Conservation (phyloP, 2,888 invertebrate genomes). For the Brachyptera putata region DNA sequence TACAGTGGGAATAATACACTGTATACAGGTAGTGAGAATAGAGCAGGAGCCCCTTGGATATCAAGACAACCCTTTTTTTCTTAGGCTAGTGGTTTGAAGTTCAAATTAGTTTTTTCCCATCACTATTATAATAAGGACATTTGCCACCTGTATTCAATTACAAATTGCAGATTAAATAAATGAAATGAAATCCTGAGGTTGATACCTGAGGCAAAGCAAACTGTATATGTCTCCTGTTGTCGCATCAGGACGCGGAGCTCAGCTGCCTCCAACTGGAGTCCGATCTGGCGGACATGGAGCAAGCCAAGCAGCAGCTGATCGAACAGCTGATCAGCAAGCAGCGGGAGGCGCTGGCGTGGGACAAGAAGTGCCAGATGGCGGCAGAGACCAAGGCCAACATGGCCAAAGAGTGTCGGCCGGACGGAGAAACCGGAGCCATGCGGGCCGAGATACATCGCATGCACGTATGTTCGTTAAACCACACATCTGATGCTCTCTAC, state of each 20-base stretch:
- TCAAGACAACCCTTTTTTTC: too few species aligned
- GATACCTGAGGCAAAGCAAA: too few species aligned
- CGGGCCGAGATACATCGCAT: slow-evolving; percentile 77
- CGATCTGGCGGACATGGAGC: slow-evolving; percentile 61
- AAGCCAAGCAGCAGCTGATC: slow-evolving; percentile 60
- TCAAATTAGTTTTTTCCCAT: too few species aligned
- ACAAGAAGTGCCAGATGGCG: slow-evolving; percentile 69
- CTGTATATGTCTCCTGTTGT: too few species aligned
- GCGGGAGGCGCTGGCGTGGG: slow-evolving; percentile 73
- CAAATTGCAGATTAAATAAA: too few species aligned
- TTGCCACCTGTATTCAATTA: too few species aligned
- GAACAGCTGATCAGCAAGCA: slow-evolving; percentile 59
- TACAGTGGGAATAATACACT: too few species aligned
- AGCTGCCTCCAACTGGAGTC: slow-evolving; percentile 62
- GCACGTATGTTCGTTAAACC: slow-evolving; percentile 60
- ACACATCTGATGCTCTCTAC: neutral
- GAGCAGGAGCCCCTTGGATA: too few species aligned
- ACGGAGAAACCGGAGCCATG: slow-evolving; percentile 72
- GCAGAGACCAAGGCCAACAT: slow-evolving; percentile 66
- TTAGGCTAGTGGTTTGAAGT: too few species aligned
- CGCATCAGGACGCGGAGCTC: slow-evolving; percentile 61
- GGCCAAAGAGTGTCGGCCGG: slow-evolving; percentile 58
- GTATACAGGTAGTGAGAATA: too few species aligned
- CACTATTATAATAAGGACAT: too few species aligned
- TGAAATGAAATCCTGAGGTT: too few species aligned